Evolutionary conservation across 2,113 vertebrate species (phyloP).

Genomic region (Brachyhypopomus occidentalis): DNA sequence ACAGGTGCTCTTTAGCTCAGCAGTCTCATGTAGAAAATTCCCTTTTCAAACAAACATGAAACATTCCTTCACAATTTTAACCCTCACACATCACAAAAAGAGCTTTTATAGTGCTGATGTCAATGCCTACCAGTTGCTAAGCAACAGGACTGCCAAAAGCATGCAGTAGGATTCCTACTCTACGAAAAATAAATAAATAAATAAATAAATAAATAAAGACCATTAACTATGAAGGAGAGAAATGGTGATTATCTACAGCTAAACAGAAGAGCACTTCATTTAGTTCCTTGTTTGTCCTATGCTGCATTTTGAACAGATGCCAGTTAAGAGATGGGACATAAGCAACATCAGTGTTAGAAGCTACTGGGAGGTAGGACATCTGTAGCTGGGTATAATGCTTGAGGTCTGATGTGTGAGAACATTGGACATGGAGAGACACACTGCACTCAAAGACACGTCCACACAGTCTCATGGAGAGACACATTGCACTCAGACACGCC

Average conservation of each 20-base stretch:
- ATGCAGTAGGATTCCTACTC: constrained; percentile 30
- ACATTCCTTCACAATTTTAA: constrained; percentile 5
- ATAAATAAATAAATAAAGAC: constrained; percentile 6
- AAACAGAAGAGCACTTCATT: not conserved
- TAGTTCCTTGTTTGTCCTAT: not conserved
- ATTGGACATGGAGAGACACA: too few species aligned
- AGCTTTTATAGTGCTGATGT: constrained; percentile 37
- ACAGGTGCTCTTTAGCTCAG: not conserved
- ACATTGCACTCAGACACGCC: too few species aligned
- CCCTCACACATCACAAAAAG: not conserved
- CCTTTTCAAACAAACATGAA: not conserved
- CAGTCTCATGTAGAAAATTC: not conserved
- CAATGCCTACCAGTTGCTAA: constrained; percentile 54
- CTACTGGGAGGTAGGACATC: too few species aligned
- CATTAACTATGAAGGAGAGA: not conserved
- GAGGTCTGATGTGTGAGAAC: too few species aligned
- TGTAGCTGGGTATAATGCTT: too few species aligned
- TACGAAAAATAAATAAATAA: not conserved
- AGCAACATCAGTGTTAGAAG: too few species aligned
- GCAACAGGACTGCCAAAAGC: constrained; percentile 56
- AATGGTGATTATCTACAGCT: not conserved
- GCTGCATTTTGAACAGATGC: not conserved
- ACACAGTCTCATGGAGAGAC: too few species aligned
- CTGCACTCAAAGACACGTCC: too few species aligned
- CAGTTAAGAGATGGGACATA: not conserved